phyloP scores from a whole-genome alignment of 2,888 invertebrate species.

The Hydropsyche betteni region DNA sequence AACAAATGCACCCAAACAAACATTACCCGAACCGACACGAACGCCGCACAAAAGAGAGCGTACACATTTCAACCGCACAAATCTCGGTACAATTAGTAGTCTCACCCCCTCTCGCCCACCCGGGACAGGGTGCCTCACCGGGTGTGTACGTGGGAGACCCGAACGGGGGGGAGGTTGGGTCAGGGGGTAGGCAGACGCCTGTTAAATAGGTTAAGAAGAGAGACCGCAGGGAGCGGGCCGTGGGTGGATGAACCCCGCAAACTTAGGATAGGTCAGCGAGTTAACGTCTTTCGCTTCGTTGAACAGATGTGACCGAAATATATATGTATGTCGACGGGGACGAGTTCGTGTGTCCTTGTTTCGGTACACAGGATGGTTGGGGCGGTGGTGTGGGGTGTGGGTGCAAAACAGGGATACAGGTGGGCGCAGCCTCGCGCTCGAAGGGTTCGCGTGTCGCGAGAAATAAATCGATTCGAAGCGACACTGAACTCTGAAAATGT shows the following conservation, averaged over 20 bases:
- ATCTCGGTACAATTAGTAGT: conserved; percentile 51
- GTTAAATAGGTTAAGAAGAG: conserved; percentile 52
- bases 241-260: conserved; percentile 48
- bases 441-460: conserved; percentile 8
- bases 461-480: conserved; percentile 30
- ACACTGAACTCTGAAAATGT: conserved; percentile 18
- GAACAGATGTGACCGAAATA: conserved; percentile 60
- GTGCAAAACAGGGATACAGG: conserved; percentile 30
- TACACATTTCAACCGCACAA: conserved; percentile 50
- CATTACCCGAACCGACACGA: conserved; percentile 6
- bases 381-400: conserved; percentile 22
- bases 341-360: conserved; percentile 54
- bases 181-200: conserved; percentile 48
- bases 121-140: conserved; percentile 35
- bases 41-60: conserved; percentile 48
- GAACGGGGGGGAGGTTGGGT: conserved; percentile 2
- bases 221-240: conserved; percentile 43
- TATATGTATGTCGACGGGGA: conserved; percentile 56
- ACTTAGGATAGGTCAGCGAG: conserved; percentile 53
- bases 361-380: background rate
- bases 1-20: conserved; percentile 4
- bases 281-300: conserved; percentile 57
- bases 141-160: background rate
- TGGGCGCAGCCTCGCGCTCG: conserved; percentile 22
- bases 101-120: conserved; percentile 26